phyloP scores from a whole-genome alignment of 2,113 vertebrate genomes.

The Podarcis raffonei region DNA sequence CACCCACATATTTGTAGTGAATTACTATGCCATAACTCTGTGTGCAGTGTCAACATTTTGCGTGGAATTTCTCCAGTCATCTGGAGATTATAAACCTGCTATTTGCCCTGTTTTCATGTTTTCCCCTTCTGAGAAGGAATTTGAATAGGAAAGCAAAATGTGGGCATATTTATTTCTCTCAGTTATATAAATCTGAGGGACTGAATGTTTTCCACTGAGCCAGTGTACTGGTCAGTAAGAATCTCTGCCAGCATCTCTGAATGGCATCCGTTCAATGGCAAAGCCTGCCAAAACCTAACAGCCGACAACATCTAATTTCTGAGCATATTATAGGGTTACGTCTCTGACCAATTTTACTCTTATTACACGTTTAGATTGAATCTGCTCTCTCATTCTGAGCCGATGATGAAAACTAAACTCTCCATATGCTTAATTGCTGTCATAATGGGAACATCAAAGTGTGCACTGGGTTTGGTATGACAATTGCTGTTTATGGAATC shows the following conservation, averaged over 20 bases:
- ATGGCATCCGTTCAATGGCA: conserved; percentile 29
- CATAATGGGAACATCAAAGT: conserved; percentile 62
- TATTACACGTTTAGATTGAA: conserved; percentile 61
- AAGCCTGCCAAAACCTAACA: conserved; percentile 45
- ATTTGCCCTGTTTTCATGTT: neutral
- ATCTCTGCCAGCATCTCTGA: conserved; percentile 13
- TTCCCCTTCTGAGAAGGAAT: neutral
- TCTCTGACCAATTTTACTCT: conserved; percentile 55
- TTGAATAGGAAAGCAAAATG: neutral
- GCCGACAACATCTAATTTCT: conserved; percentile 45
- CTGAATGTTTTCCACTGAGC: neutral
- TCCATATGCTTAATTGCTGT: conserved; percentile 69
- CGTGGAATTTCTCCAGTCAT: neutral
- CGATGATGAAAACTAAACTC: conserved; percentile 59
- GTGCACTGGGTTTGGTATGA: conserved; percentile 45
- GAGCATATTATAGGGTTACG: conserved; percentile 40
- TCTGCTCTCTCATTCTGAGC: conserved; percentile 53
- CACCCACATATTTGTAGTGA: no score
- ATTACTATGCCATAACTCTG: neutral
- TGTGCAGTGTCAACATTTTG: neutral
- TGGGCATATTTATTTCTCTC: neutral
- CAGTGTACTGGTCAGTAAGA: neutral
- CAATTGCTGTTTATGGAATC: conserved; percentile 60
- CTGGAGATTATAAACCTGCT: neutral
- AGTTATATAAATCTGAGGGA: conserved; percentile 15